A percentile compares a stretch with the other conserved stretches of the same genome.
Evolutionary conservation across 2,888 invertebrate species (phyloP).

Genomic region (Sesamia inferens): DNA sequence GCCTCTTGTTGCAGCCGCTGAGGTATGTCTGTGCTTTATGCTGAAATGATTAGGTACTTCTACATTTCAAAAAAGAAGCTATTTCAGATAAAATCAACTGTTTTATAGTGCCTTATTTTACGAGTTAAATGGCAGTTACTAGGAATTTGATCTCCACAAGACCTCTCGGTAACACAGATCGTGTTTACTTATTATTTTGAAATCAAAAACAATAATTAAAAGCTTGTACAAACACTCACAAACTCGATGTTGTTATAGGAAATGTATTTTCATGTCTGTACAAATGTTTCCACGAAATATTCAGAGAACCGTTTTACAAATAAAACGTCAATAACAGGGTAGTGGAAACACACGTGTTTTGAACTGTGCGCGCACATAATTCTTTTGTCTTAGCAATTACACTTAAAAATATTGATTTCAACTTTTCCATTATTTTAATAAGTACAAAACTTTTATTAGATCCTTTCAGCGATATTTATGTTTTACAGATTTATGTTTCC

Average conservation of each 20-base stretch:
- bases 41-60: not conserved
- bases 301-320: conserved; percentile 27
- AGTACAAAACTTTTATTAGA: conserved; percentile 64
- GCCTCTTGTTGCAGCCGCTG: not conserved
- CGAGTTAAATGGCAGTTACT: not conserved
- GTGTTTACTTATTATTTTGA: not conserved
- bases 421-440: conserved; percentile 79
- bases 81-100: not conserved
- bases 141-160: not conserved
- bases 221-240: not conserved
- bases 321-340: conserved; percentile 55
- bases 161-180: not conserved
- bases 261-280: not conserved
- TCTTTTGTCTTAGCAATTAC: conserved; percentile 88
- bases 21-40: not conserved
- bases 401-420: conserved; percentile 88
- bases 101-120: not conserved
- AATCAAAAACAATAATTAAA: not conserved
- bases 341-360: conserved; percentile 75
- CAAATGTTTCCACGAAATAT: not conserved
- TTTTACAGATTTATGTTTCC: conserved; percentile 57
- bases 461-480: conserved; percentile 56
- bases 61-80: not conserved
- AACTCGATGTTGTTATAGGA: not conserved
- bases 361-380: conserved; percentile 82